A percentile compares a stretch with the other conserved stretches of the same genome.
These are phyloP conservation scores for Strix uralensis DNA, from an alignment of 2,113 vertebrate genomes.

Conservation along the genomic window DNA sequence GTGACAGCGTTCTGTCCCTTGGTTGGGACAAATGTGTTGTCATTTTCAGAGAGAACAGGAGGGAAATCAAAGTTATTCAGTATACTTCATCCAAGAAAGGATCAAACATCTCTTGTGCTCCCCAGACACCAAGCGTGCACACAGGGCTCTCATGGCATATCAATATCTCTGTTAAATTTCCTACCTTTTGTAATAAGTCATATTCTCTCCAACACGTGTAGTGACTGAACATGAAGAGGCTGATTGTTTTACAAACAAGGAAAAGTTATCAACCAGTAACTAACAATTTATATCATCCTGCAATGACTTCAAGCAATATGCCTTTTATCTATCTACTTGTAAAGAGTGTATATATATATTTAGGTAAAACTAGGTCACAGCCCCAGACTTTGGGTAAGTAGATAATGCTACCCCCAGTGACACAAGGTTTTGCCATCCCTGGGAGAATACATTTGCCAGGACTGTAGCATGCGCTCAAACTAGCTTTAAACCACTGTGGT, in stretches of 20 bases:
- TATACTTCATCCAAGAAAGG: not conserved
- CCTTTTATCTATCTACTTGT: not conserved
- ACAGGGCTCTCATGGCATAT: not conserved
- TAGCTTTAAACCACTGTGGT: not conserved
- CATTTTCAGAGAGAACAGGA: not conserved
- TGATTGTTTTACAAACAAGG: not conserved
- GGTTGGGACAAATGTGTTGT: not conserved
- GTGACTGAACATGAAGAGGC: not conserved
- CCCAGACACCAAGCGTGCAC: not conserved
- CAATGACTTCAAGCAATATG: not conserved
- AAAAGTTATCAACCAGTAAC: not conserved
- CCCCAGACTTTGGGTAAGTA: not conserved
- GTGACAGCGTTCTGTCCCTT: not conserved
- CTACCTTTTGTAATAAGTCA: not conserved
- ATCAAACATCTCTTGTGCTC: not conserved
- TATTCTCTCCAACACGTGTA: not conserved
- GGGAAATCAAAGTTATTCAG: not conserved
- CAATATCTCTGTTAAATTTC: not conserved
- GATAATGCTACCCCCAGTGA: not conserved
- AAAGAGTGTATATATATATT: not conserved
- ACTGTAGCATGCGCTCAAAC: not conserved
- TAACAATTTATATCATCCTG: not conserved
- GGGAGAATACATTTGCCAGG: fast-evolving
- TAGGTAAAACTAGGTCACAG: not conserved
- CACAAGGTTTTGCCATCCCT: not conserved